Base-by-base conservation (phyloP, 2,797 vertebrate species). In the Hydrolagus colliei region DNA sequence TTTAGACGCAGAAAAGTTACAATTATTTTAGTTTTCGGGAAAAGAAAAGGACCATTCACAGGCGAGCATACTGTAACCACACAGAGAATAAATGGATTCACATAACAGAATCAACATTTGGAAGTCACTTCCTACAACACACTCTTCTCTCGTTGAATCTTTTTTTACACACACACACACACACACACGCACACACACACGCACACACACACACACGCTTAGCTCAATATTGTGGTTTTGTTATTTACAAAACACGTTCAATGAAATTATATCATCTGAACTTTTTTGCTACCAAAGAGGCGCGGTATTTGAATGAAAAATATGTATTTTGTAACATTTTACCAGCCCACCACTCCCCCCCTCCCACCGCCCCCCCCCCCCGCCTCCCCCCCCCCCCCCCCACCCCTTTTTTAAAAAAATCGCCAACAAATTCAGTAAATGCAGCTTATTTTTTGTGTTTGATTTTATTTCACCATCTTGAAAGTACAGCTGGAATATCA, bases 391-490 rank as follows among this genome's bases (percentile, higher is more conserved):
- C 41, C 41, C 41, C 41, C 41, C 2, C 41, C 41, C 2, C 41
- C 41, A 52, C 41, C 6, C 2, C 41, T 6, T 6, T 6, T 52
- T 52, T 1, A 52, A 52, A 52, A 52, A 52, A 52, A 52, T 3
- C 6, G 3, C 41, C 41, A 84, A 52, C 79, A 84, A 68, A 84
- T 71, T 52, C 65, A 68, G 65, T 41, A 35, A 68, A 27, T 82
- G 79, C 67, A 82, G 65, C 32, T 84, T 67, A 63, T 84, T 84
- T 84, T 84, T 84, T 84, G 78, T 82, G 65, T 18, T 10, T 77
- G 75, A n/a, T 77, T 41, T 14, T 41, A 41, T 9, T 84, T 13
- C 14, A 80, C 62, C 78, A 67, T 67, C 27, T 80, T 35, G 79
- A 71, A 84, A 52, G 79, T 68, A 52, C 32, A 71, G 65, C 65